phyloP scores from a whole-genome alignment of 2,113 vertebrate species.

The Phylloscopus whistleri region DNA sequence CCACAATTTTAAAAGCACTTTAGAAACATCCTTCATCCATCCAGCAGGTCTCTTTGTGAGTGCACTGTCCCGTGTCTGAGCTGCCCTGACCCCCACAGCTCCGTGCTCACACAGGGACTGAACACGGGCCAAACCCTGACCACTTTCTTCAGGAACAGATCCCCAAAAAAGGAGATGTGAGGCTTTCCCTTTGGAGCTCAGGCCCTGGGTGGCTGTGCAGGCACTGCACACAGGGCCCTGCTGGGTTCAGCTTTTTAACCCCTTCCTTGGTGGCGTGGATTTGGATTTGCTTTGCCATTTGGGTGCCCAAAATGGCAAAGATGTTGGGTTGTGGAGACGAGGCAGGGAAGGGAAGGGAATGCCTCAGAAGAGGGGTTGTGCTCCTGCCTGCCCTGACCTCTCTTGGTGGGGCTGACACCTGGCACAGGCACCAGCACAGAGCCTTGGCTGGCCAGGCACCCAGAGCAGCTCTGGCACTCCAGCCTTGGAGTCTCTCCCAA shows the following conservation, averaged over 20 bases:
- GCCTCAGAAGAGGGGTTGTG: rapidly evolving
- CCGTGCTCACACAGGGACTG: neutral
- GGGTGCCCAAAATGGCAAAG: no score
- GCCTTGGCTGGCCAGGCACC: neutral
- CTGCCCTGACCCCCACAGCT: neutral
- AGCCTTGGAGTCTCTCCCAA: neutral
- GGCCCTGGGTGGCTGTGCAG: slow-evolving; percentile 6
- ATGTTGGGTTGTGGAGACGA: rapidly evolving
- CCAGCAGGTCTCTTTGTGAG: neutral
- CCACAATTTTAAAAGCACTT: no score
- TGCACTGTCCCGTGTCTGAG: neutral
- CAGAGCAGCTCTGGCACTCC: neutral
- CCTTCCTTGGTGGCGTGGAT: neutral
- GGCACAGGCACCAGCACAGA: neutral
- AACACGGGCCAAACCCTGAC: neutral
- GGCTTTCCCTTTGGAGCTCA: neutral
- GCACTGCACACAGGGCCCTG: neutral
- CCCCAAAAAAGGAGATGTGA: slow-evolving; percentile 38
- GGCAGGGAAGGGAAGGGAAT: neutral
- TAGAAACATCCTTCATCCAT: no score
- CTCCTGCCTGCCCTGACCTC: neutral
- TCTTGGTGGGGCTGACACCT: neutral
- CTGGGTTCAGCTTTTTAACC: neutral
- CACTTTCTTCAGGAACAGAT: slow-evolving; percentile 18
- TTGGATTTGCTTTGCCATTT: neutral